Evolutionary conservation across 2,797 vertebrate genomes (phyloP), one percentile per base, ranked within the genome.

Genomic region (Pangasius macronema): DNA sequence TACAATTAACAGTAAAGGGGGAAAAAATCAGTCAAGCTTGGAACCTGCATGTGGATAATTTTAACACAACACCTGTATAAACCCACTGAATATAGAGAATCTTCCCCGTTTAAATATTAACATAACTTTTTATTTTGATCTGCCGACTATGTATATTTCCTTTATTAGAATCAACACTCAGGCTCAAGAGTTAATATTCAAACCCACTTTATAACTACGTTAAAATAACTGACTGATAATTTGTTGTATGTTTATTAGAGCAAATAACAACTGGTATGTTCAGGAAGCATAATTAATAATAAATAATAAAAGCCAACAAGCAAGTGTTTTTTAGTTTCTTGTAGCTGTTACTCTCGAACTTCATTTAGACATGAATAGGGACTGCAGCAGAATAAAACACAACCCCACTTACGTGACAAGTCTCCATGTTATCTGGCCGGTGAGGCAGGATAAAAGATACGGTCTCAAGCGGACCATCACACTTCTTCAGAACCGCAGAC

Each of bases 391-490:
- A 20, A 7, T 14, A 22, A 11, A n/a, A 65, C 27, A 70, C 27
- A 9, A 65, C 8, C 13, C 20, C 51, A 98, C 98, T 97, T 93
- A 99, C 99, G 42, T 94, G 89, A 82, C 98, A 99, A 89, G 94
- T 97, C 94, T 99, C 98, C 22, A 92, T 89, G 89, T 96, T 95
- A 93, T 99, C 97, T 0, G 95, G 92, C 86, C 95, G 94, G 93
- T 99, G 97, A 65, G 98, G 99, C 87, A 99, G 94, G 92, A 99
- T 92, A 89, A 97, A 99, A 46, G 98, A 93, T 6, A 90, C 88
- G 57, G 88, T 95, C 24, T 95, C 92, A 82, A 99, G 92, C 0
- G 92, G 93, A 7, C 92, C 96, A 20, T 68, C 7, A 63, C 98
- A 99, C 81, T 89, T 85, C 0, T 87, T 11, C 0, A 96, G 96